Conservation (phyloP, 1,140 invertebrate genomes). For the Solenopsis invicta region DNA sequence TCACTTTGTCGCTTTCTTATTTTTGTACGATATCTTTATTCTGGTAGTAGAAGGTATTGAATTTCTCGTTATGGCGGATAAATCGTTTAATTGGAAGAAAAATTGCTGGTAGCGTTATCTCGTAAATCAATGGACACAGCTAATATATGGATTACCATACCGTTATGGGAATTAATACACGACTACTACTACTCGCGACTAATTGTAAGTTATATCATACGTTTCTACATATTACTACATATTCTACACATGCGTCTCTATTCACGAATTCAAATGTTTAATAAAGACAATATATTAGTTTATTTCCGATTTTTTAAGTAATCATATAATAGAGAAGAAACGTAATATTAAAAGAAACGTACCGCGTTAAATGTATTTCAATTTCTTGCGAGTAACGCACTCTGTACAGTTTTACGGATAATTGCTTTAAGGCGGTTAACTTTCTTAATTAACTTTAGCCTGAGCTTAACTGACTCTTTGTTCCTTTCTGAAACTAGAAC, state of each 20-base stretch:
- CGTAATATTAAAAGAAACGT: not conserved
- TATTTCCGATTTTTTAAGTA: not conserved
- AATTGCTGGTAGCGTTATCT: conserved; percentile 61
- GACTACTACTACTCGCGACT: conserved; percentile 41
- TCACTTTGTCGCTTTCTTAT: not conserved
- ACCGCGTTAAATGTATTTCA: conserved; percentile 26
- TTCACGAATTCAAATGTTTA: not conserved
- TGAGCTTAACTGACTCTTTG: conserved; percentile 49
- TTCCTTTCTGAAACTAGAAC: conserved; percentile 17
- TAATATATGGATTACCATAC: conserved; percentile 66
- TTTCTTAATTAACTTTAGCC: conserved; percentile 48
- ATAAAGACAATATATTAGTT: not conserved
- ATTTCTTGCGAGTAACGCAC: conserved; percentile 25
- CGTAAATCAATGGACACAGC: conserved; percentile 65
- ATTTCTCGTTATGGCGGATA: conserved; percentile 33
- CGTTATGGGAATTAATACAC: conserved; percentile 62
- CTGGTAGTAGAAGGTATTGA: not conserved
- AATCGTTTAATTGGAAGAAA: conserved; percentile 63
- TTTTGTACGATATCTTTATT: not conserved
- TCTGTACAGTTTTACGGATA: conserved; percentile 23
- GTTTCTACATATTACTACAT: not conserved
- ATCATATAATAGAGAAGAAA: conserved; percentile 2
- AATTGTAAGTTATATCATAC: conserved; percentile 42
- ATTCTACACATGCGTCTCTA: no score
- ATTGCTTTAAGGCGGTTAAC: conserved; percentile 38